Base-by-base conservation (phyloP, 2,888 invertebrate species). In the Limnephilus marmoratus region DNA sequence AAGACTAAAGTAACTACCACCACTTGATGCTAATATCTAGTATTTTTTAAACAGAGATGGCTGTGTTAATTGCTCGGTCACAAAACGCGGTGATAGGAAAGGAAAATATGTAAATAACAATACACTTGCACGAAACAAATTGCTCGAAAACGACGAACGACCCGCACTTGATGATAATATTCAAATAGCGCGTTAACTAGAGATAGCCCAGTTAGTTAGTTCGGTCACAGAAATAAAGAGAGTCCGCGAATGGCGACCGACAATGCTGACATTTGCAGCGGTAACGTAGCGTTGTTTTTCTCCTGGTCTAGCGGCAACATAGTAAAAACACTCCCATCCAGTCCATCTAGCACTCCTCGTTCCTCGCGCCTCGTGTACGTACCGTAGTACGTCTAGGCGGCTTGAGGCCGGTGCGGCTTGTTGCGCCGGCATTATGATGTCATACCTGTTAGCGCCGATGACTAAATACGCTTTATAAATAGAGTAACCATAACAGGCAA, bases 371-470 rank as follows among this genome's bases (percentile, higher is more conserved):
- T 68, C 68, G 86, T 37, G 12, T 24, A 49, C 86, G 37, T 41
- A 13, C 24, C 37, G 37, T 34, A 37, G 41, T 29, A n/a, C 49
- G n/a, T 49, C 24, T 11, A 45, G 7, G 13, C 86, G 45, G 86
- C 24, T 34, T 34, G 45, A 86, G 86, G 86, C 86, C 86, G 15
- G 18, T 86, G 41, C 41, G 41, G 41, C 41, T 41, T 49, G 49
- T 86, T 86, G 86, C 86, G 86, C 49, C 86, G 86, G 86, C 86
- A 29, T 1, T 45, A 86, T 86, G 86, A 86, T 86, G 86, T 86
- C 86, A 86, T 86, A 86, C 86, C 86, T 86, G 86, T 86, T 86
- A 86, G n/a, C 86, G 41, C 86, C 49, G 86, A 86, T 45, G 86
- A 83, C 83, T 68, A 68, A 68, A 68, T 68, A 68, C 24, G 24